Conservation (phyloP, 2,113 vertebrate species). For the Boulengeromyrus knoepffleri region DNA sequence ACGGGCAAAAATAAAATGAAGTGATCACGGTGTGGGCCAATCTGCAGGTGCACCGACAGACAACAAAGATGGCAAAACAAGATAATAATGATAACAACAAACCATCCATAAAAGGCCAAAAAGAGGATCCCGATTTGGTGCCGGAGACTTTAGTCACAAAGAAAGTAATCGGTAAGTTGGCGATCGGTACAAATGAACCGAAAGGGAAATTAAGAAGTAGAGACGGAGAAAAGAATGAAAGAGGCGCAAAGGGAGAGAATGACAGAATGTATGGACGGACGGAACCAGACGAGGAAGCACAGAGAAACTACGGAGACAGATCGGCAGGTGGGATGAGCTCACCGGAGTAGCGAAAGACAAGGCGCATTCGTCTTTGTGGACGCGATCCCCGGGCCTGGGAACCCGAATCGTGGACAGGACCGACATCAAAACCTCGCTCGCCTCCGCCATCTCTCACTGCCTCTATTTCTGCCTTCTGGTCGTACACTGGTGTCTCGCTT, state of each 20-base stretch:
- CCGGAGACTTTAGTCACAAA: background rate
- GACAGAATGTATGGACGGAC: background rate
- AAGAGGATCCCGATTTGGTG: background rate
- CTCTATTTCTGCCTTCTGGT: slow-evolving; percentile 31
- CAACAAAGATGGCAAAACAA: background rate
- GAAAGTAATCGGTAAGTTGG: background rate
- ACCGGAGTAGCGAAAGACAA: slow-evolving; percentile 94
- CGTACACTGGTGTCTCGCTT: slow-evolving; percentile 35
- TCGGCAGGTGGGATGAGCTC: slow-evolving; percentile 44
- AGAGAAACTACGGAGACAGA: background rate
- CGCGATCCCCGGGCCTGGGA: slow-evolving; percentile 88
- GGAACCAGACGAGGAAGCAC: background rate
- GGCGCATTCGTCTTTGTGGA: slow-evolving; percentile 98
- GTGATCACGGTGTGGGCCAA: background rate
- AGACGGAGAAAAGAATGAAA: background rate
- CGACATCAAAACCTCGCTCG: slow-evolving; percentile 86
- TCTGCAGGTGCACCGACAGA: background rate
- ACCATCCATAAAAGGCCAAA: background rate
- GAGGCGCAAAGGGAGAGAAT: background rate
- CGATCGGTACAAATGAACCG: background rate
- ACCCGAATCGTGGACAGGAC: slow-evolving; percentile 88
- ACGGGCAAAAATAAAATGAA: background rate
- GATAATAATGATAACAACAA: background rate
- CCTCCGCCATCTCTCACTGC: slow-evolving; percentile 73
- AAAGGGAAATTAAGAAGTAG: background rate